Base-by-base conservation (phyloP, 2,888 invertebrate species). In the Pyrochroa serraticornis region DNA sequence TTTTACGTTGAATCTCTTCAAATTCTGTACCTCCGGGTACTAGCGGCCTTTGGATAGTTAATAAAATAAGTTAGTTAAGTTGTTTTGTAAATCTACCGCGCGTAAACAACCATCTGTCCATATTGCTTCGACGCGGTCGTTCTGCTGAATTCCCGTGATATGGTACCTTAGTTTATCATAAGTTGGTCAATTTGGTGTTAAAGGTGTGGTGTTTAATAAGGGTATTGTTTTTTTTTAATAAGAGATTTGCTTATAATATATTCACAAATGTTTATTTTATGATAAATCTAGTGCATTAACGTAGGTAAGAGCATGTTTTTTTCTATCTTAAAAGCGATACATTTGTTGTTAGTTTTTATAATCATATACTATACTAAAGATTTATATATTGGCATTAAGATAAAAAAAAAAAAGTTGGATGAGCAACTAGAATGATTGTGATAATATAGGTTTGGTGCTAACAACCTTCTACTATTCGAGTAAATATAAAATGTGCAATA, bases 391-490 rank as follows among this genome's bases (percentile, higher is more conserved):
- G 71, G 71, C 71, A 71, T 71, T 73, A 68, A 58, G 63, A 65
- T 58, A 31, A 48, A 52, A 48, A 49, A 36, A 52, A 55, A 22
- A 7, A 39, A 50, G 56, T 56, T 60, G 59, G 58, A 43, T 51
- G 66, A 63, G 62, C 55, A 61, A 66, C 66, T 61, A 60, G 60
- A 75, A 77, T 73, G 77, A 78, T 75, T 79, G 79, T 79, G 79
- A 79, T 77, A 79, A 73, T 72, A 71, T 67, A 74, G 77, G 75
- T 75, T 76, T 78, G 79, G 79, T 79, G 79, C 79, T 79, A 77
- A 72, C 77, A 76, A 77, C 77, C 75, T 77, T 72, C 68, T 72
- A 70, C 60, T 59, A 66, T 49, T 64, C 57, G 50, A 61, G 48
- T 55, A 56, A 55, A 60, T 62, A 60, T 66, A 65, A 67, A 71